A percentile compares a stretch with the other conserved stretches of the same genome.
These are phyloP conservation scores for Karalla daura DNA, from an alignment of 2,797 vertebrate species.

Conservation along the genomic window DNA sequence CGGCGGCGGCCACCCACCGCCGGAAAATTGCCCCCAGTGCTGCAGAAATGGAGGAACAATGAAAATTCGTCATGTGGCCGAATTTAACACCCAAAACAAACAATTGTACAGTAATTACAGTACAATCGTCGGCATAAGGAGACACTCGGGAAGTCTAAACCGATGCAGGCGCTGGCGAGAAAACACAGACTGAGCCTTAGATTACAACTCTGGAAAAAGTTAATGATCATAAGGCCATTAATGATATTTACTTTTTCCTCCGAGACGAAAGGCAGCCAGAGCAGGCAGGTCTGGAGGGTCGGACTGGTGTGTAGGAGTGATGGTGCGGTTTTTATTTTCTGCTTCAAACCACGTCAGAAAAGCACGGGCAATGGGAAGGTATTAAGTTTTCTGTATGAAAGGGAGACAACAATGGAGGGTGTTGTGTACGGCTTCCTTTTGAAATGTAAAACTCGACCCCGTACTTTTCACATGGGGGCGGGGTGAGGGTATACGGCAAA, in stretches of 20 bases:
- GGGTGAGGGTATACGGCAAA: slow-evolving; percentile 16
- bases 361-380: slow-evolving; percentile 14
- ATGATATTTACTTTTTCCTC: neutral
- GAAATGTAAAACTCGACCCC: slow-evolving; percentile 67
- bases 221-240: neutral
- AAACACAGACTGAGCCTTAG: neutral
- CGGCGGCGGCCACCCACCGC: slow-evolving; percentile 69
- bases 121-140: slow-evolving; percentile 61
- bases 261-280: neutral
- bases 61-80: slow-evolving; percentile 67
- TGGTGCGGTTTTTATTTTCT: slow-evolving; percentile 14
- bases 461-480: slow-evolving; percentile 31
- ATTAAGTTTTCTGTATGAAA: slow-evolving; percentile 37
- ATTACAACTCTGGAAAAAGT: neutral
- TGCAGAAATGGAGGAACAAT: slow-evolving; percentile 72
- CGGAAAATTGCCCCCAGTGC: slow-evolving; percentile 70
- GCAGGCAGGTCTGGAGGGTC: neutral
- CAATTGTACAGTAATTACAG: slow-evolving; percentile 76
- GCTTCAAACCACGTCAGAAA: neutral
- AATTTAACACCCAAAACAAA: slow-evolving; percentile 77
- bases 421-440: slow-evolving; percentile 50
- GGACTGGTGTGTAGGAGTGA: slow-evolving; percentile 3
- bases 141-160: slow-evolving; percentile 57
- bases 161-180: slow-evolving; percentile 24
- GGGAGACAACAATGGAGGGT: slow-evolving; percentile 50